Conservation (phyloP, 2,113 vertebrate species). For the Etheostoma cragini region DNA sequence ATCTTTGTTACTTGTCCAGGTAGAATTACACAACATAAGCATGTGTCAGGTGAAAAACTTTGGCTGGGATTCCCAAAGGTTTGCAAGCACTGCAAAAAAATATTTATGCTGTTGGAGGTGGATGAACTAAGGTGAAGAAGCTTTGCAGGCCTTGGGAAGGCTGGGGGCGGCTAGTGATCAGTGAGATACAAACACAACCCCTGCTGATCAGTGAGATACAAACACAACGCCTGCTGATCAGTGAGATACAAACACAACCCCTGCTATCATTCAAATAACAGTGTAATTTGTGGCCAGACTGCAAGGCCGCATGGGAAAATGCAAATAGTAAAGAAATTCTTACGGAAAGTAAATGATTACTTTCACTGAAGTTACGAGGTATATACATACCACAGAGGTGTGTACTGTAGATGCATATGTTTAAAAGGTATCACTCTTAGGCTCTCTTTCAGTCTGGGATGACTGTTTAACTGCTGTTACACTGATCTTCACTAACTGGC, state of each 20-base stretch:
- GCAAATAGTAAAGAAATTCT: neutral
- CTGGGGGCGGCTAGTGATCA: neutral
- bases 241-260: neutral
- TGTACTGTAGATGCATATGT: slow-evolving; percentile 16
- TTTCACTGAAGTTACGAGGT: slow-evolving; percentile 22
- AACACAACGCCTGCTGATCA: slow-evolving; percentile 1
- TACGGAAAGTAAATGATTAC: slow-evolving; percentile 14
- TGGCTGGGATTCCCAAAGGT: slow-evolving; percentile 48
- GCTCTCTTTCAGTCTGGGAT: slow-evolving; percentile 71
- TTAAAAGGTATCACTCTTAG: slow-evolving; percentile 29
- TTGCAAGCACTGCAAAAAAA: slow-evolving; percentile 49
- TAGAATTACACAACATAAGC: slow-evolving; percentile 56
- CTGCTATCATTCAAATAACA: neutral
- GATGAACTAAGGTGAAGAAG: slow-evolving; percentile 21
- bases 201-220: slow-evolving; percentile 2
- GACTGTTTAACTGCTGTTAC: slow-evolving; percentile 60
- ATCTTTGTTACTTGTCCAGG: slow-evolving; percentile 35
- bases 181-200: neutral
- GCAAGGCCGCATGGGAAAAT: slow-evolving; percentile 33
- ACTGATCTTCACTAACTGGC: slow-evolving; percentile 38
- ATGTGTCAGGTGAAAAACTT: slow-evolving; percentile 58
- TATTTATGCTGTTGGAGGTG: slow-evolving; percentile 31
- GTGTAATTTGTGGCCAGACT: slow-evolving; percentile 15
- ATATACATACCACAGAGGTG: slow-evolving; percentile 9
- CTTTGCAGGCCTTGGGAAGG: neutral